Conservation (phyloP, 2,113 vertebrate genomes). For the Acrocephalus arundinaceus region DNA sequence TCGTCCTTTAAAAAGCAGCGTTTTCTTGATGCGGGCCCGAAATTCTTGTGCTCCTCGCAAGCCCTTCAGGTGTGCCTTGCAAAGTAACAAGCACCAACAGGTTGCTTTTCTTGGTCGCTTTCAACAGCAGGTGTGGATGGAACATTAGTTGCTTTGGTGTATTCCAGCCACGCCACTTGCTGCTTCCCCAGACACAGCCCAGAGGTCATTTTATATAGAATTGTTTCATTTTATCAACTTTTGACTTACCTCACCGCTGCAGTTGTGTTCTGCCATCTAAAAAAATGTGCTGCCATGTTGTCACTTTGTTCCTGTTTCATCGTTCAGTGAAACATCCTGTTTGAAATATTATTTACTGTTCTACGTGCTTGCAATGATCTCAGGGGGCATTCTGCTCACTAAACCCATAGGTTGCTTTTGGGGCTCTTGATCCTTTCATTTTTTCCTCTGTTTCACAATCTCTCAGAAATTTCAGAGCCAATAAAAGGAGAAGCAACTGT, state of each 20-base stretch:
- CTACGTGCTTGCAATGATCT: fast-evolving
- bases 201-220: fast-evolving
- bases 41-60: background rate
- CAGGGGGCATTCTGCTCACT: fast-evolving
- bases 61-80: too few species aligned
- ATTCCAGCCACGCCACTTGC: fast-evolving
- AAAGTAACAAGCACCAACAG: background rate
- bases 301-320: background rate
- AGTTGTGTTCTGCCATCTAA: background rate
- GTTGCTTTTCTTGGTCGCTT: background rate
- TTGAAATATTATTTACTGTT: background rate
- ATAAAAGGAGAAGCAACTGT: background rate
- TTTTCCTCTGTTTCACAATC: background rate
- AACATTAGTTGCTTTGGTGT: fast-evolving
- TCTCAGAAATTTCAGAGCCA: background rate
- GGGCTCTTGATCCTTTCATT: fast-evolving
- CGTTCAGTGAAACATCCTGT: background rate
- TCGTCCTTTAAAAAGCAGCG: too few species aligned
- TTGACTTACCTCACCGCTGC: fast-evolving
- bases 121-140: background rate
- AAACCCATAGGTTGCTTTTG: background rate
- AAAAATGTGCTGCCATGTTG: fast-evolving
- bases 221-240: background rate
- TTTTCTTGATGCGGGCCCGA: background rate
- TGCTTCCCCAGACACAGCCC: background rate